A percentile compares a stretch with the other conserved stretches of the same genome.
phyloP scores from a whole-genome alignment of 1,140 invertebrate species.

The Pollicipes pollicipes region DNA sequence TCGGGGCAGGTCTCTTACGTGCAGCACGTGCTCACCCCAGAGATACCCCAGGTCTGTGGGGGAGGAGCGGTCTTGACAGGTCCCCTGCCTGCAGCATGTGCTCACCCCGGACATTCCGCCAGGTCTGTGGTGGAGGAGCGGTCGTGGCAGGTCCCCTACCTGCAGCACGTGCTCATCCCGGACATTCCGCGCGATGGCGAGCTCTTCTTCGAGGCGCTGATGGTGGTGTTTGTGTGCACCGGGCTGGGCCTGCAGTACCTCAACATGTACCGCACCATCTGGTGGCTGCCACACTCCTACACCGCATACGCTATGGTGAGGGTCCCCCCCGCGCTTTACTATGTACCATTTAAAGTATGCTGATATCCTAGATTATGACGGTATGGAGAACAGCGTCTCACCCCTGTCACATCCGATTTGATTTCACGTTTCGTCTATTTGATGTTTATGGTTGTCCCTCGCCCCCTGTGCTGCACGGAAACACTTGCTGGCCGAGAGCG shows the following conservation, averaged over 20 bases:
- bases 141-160: slow-evolving; percentile 30
- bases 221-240: slow-evolving; percentile 54
- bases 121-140: slow-evolving; percentile 41
- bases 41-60: slow-evolving; percentile 34
- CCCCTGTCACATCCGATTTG: neutral
- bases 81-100: neutral
- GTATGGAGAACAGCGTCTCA: neutral
- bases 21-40: neutral
- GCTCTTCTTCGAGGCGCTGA: slow-evolving; percentile 60
- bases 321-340: no score
- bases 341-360: neutral
- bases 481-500: no score
- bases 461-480: no score
- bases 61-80: slow-evolving; percentile 26
- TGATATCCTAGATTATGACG: neutral
- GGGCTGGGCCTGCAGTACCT: slow-evolving; percentile 69
- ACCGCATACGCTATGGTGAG: slow-evolving; percentile 70
- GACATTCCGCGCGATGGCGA: slow-evolving; percentile 62
- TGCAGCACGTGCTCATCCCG: slow-evolving; percentile 61
- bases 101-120: slow-evolving; percentile 27
- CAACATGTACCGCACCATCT: slow-evolving; percentile 87
- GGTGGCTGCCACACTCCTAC: slow-evolving; percentile 87
- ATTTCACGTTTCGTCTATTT: neutral
- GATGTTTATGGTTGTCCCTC: no score
- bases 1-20: no score